Conservation (phyloP, 2,888 invertebrate species). For the Netelia inedita region DNA sequence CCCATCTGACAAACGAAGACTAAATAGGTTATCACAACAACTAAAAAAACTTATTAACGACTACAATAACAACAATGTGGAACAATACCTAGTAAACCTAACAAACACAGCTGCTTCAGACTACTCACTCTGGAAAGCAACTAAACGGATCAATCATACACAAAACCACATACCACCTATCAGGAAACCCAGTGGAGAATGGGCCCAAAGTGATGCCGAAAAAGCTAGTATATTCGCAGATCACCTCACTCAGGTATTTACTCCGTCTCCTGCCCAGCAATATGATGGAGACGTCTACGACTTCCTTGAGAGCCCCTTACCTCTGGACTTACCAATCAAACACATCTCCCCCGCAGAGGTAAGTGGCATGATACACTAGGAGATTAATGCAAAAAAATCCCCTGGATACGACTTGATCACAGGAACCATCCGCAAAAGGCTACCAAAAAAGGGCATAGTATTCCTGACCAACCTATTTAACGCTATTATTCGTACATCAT, state of each 20-base stretch:
- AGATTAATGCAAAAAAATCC: slow-evolving; percentile 59
- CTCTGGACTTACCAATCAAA: neutral
- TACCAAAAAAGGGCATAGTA: slow-evolving; percentile 73
- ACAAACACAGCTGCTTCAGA: slow-evolving; percentile 15
- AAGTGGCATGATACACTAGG: neutral
- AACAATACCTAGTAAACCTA: slow-evolving; percentile 35
- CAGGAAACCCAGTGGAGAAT: slow-evolving; percentile 7
- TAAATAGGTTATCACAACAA: slow-evolving; percentile 60
- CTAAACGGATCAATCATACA: slow-evolving; percentile 40
- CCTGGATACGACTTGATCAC: slow-evolving; percentile 73
- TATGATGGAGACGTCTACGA: neutral
- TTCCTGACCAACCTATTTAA: slow-evolving; percentile 82
- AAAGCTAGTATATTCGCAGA: slow-evolving; percentile 51
- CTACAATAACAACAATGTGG: slow-evolving; percentile 36
- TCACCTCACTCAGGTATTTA: slow-evolving; percentile 51
- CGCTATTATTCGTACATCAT: slow-evolving; percentile 49
- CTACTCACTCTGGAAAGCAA: slow-evolving; percentile 59
- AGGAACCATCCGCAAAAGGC: slow-evolving; percentile 69
- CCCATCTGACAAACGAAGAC: slow-evolving; percentile 64
- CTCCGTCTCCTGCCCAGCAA: neutral
- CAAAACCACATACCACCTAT: slow-evolving; percentile 45
- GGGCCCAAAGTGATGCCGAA: slow-evolving; percentile 58
- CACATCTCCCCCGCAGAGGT: neutral
- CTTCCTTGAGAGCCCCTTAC: neutral
- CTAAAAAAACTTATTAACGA: slow-evolving; percentile 60